phyloP scores from a whole-genome alignment of 2,888 invertebrate species.

The Bombyx huttoni region DNA sequence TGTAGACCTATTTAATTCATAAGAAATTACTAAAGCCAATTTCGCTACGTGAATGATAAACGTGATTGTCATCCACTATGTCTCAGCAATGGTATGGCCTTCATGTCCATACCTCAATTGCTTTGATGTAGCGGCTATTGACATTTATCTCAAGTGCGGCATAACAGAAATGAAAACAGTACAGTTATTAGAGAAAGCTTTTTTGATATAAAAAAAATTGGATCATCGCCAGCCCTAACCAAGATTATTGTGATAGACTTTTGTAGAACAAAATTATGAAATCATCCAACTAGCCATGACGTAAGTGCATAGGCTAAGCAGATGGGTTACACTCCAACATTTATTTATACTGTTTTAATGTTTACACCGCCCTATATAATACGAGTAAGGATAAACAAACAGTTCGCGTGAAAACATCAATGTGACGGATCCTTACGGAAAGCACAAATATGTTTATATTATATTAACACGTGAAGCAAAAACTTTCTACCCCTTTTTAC shows the following conservation, averaged over 20 bases:
- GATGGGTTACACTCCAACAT: conserved; percentile 6
- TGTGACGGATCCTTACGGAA: background rate
- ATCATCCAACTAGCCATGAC: conserved; percentile 15
- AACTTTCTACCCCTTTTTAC: no score
- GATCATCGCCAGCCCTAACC: conserved; percentile 6
- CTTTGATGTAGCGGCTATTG: no score
- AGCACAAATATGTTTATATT: no score
- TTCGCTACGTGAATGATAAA: no score
- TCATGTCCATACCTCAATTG: no score
- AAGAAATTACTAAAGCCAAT: no score
- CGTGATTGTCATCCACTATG: no score
- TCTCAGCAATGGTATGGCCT: no score
- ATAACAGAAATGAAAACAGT: background rate
- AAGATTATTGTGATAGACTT: conserved; percentile 24
- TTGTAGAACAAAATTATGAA: conserved; percentile 23
- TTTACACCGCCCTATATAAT: conserved; percentile 15
- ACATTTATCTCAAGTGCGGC: no score
- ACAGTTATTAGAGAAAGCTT: background rate
- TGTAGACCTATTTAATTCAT: no score
- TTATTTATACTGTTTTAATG: conserved; percentile 12
- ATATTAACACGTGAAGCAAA: no score
- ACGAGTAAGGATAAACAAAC: conserved; percentile 1
- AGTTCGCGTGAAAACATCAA: background rate
- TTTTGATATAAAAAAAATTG: background rate
- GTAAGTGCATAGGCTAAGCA: conserved; percentile 13